phyloP scores from a whole-genome alignment of 2,888 invertebrate genomes.

The Dermolepida albohirtum region DNA sequence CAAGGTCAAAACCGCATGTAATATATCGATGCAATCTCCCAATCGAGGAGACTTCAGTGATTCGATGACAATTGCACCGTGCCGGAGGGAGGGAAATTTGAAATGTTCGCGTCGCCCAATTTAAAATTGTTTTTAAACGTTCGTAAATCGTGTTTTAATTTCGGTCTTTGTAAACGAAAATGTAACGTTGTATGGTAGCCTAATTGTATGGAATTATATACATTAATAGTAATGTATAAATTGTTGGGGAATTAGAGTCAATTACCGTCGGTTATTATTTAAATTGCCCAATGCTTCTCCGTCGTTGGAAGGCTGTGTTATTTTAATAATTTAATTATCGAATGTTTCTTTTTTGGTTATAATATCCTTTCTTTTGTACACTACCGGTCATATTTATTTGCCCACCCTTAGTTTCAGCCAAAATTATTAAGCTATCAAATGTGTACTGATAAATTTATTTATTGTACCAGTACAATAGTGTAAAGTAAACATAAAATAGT shows the following conservation, averaged over 20 bases:
- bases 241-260: constrained; percentile 20
- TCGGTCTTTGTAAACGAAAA: neutral
- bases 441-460: too few relatives aligned
- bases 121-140: neutral
- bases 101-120: neutral
- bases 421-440: too few relatives aligned
- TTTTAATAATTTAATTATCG: constrained; percentile 35
- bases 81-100: neutral
- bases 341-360: neutral
- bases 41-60: neutral
- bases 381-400: too few relatives aligned
- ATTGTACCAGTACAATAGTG: too few relatives aligned
- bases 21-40: too few relatives aligned
- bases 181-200: neutral
- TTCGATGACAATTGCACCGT: neutral
- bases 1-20: neutral
- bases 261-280: constrained; percentile 20
- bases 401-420: too few relatives aligned
- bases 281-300: constrained; percentile 12
- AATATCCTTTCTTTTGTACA: neutral
- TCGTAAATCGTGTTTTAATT: neutral
- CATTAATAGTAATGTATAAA: constrained; percentile 26
- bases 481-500: too few relatives aligned
- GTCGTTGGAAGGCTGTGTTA: constrained; percentile 19
- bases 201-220: constrained; percentile 26